These are phyloP conservation scores for Lepidurus arcticus DNA, from an alignment of 1,140 invertebrate species.

Conservation along the genomic window DNA sequence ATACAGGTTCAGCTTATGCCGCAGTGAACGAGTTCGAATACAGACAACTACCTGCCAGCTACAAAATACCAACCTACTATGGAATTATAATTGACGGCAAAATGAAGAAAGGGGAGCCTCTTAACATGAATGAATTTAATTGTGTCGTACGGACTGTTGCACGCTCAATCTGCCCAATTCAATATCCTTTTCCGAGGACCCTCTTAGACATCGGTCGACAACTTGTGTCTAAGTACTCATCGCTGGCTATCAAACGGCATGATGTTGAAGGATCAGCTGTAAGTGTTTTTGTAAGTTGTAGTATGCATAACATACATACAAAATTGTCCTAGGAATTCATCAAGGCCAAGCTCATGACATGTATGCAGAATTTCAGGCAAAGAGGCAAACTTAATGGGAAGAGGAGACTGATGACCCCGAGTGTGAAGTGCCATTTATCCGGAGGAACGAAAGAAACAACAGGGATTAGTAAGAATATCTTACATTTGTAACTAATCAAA, in stretches of 20 bases:
- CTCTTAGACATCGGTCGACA: constrained; percentile 4
- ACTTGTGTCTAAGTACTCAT: constrained; percentile 6
- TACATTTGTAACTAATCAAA: not conserved
- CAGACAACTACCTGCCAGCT: constrained; percentile 4
- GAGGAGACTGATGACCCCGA: not conserved
- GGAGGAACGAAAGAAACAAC: not conserved
- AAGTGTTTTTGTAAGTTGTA: constrained; percentile 2
- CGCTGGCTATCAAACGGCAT: constrained; percentile 4
- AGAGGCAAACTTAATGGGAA: not conserved
- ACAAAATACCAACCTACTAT: constrained; percentile 6
- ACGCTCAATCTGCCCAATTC: not conserved
- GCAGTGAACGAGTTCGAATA: not conserved
- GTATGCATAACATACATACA: not conserved
- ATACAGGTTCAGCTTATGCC: not conserved
- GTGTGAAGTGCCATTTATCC: not conserved
- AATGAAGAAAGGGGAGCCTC: not conserved
- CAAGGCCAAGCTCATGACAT: not conserved
- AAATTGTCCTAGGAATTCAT: not conserved
- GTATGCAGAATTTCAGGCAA: not conserved
- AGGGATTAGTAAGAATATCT: not conserved
- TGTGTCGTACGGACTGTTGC: not conserved
- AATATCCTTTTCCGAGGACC: not conserved
- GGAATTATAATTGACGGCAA: constrained; percentile 1
- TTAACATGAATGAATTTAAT: not conserved
- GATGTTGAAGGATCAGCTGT: not conserved